phyloP scores from a whole-genome alignment of 2,113 vertebrate genomes.

The Stomatorhinus ivindoensis region DNA sequence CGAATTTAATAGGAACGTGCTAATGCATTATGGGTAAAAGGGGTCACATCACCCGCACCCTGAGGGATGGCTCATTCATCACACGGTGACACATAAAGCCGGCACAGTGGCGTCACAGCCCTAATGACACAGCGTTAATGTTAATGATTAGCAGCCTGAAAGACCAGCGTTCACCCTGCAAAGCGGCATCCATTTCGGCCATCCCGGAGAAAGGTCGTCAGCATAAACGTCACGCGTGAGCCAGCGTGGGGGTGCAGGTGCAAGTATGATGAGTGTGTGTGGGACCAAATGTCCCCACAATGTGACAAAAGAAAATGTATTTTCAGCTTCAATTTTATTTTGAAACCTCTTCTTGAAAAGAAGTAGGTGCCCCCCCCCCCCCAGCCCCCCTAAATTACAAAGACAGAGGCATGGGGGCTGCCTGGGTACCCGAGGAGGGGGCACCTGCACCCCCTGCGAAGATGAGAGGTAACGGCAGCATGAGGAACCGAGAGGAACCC shows the following conservation, averaged over 20 bases:
- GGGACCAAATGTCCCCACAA: background rate
- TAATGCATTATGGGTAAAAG: slow-evolving; percentile 36
- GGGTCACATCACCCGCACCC: slow-evolving; percentile 46
- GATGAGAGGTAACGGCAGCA: background rate
- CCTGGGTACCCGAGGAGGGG: background rate
- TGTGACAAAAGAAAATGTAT: background rate
- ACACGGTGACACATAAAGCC: slow-evolving; percentile 47
- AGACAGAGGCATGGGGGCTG: background rate
- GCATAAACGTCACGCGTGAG: background rate
- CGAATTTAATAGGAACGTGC: slow-evolving; percentile 36
- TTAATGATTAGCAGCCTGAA: slow-evolving; percentile 47
- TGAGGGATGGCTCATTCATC: slow-evolving; percentile 54
- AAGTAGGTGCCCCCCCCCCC: background rate
- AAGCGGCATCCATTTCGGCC: background rate
- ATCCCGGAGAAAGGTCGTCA: background rate
- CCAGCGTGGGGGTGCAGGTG: background rate
- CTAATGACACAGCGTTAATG: slow-evolving; percentile 43
- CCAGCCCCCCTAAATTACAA: background rate
- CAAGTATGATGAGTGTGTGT: background rate
- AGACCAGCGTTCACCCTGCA: slow-evolving; percentile 28
- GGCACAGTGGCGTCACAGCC: slow-evolving; percentile 34
- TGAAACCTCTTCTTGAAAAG: background rate
- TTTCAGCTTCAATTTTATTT: background rate
- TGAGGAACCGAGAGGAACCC: background rate
- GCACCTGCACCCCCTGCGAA: background rate